Evolutionary conservation across 1,140 invertebrate species (phyloP).

Genomic region (Choristoneura fumiferana): DNA sequence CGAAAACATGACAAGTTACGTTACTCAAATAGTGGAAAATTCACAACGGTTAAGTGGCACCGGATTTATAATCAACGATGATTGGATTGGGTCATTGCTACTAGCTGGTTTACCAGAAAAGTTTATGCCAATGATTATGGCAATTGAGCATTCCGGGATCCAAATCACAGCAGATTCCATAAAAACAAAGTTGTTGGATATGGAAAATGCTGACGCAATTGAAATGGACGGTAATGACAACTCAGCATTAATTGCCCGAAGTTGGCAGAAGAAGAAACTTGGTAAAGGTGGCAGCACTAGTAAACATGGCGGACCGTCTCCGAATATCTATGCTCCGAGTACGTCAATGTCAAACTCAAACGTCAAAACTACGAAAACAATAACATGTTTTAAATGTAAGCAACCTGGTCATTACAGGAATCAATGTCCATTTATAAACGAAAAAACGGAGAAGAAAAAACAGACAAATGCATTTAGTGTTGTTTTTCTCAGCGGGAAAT

Average conservation of each 20-base stretch:
- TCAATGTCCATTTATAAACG: no score
- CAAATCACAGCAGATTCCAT: constrained; percentile 45
- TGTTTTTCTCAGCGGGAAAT: no score
- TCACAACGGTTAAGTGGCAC: constrained; percentile 34
- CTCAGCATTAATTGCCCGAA: constrained; percentile 24
- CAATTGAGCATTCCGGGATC: no score
- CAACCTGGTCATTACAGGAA: no score
- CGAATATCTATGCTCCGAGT: no score
- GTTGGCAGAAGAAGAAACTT: constrained; percentile 20
- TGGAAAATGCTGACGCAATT: constrained; percentile 21
- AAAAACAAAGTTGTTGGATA: constrained; percentile 49
- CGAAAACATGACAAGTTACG: constrained; percentile 35
- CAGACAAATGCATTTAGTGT: no score
- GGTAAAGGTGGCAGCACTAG: constrained; percentile 13
- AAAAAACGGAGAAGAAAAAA: no score
- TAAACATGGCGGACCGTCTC: constrained; percentile 12
- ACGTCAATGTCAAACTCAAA: no score
- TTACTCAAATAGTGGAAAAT: constrained; percentile 36
- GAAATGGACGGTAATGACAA: constrained; percentile 22
- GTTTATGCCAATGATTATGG: constrained; percentile 62
- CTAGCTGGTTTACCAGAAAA: constrained; percentile 51
- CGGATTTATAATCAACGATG: constrained; percentile 34
- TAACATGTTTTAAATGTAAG: no score
- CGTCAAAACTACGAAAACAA: no score
- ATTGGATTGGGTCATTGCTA: constrained; percentile 50